A percentile compares a stretch with the other conserved stretches of the same genome.
phyloP scores from a whole-genome alignment of 2,797 vertebrate genomes.

The Dallia pectoralis region DNA sequence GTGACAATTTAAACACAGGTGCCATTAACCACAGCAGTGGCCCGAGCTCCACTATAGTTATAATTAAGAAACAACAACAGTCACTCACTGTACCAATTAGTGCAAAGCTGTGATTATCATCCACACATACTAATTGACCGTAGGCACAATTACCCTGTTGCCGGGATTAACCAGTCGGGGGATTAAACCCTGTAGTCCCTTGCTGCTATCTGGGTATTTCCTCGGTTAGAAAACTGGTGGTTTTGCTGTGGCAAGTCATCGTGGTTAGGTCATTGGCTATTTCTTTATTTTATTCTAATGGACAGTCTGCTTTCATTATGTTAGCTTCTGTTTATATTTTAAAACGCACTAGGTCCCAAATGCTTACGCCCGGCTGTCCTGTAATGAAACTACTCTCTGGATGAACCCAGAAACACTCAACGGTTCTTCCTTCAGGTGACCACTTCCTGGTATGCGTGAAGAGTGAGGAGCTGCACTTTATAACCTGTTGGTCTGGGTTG shows the following conservation, averaged over 20 bases:
- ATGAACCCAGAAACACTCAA: constrained; percentile 76
- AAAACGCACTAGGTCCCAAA: too few species aligned
- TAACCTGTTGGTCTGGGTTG: constrained; percentile 33
- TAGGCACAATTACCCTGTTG: constrained; percentile 58
- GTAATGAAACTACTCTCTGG: constrained; percentile 64
- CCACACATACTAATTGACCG: constrained; percentile 73
- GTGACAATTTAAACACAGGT: constrained; percentile 72
- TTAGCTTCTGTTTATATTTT: too few species aligned
- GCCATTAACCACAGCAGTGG: constrained; percentile 60
- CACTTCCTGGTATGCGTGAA: constrained; percentile 65
- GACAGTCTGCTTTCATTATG: too few species aligned
- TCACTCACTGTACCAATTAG: constrained; percentile 68
- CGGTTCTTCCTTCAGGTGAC: constrained; percentile 70
- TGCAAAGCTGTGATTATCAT: constrained; percentile 71
- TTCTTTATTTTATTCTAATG: too few species aligned
- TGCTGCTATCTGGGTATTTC: constrained; percentile 22
- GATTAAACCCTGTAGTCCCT: constrained; percentile 42
- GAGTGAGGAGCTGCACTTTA: constrained; percentile 50
- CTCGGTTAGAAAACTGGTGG: too few species aligned
- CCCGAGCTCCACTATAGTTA: constrained; percentile 52
- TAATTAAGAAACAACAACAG: constrained; percentile 71
- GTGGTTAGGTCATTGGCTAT: too few species aligned
- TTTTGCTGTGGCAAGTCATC: too few species aligned
- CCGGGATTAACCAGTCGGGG: constrained; percentile 51
- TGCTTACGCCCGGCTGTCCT: too few species aligned